Evolutionary conservation across 2,888 invertebrate genomes (phyloP).

Genomic region (Aricia artaxerxes): DNA sequence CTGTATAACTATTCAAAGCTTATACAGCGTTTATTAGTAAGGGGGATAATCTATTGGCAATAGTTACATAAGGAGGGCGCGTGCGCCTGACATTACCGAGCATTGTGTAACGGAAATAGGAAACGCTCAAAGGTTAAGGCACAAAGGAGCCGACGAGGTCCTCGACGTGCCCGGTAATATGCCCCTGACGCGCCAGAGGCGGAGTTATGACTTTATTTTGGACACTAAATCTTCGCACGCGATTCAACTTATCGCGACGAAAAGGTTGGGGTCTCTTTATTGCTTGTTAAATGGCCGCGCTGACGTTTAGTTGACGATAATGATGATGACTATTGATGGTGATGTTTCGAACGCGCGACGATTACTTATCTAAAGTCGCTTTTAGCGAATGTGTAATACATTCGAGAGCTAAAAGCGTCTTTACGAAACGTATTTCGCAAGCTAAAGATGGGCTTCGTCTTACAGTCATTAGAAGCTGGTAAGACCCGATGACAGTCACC

Average conservation of each 20-base stretch:
- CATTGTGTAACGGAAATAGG: conserved; percentile 3
- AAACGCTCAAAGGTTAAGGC: background rate
- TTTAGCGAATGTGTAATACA: background rate
- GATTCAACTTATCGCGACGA: background rate
- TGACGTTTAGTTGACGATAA: background rate
- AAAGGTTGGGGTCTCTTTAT: background rate
- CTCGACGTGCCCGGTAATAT: background rate
- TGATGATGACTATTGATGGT: background rate
- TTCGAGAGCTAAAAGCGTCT: background rate
- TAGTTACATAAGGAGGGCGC: background rate
- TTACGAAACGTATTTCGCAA: conserved; percentile 1
- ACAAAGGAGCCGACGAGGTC: conserved; percentile 11
- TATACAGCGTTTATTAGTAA: too few species aligned
- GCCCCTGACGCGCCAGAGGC: background rate
- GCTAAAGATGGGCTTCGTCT: background rate
- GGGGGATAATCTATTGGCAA: background rate
- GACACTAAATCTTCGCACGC: background rate
- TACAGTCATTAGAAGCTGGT: background rate
- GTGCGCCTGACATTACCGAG: background rate
- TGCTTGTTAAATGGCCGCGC: background rate
- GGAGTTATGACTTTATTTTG: conserved; percentile 1
- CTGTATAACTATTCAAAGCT: too few species aligned
- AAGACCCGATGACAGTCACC: background rate
- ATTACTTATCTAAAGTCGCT: too few species aligned
- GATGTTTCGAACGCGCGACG: background rate